These are phyloP conservation scores for Chrysina gloriosa DNA, from an alignment of 2,888 invertebrate genomes.

Conservation along the genomic window DNA sequence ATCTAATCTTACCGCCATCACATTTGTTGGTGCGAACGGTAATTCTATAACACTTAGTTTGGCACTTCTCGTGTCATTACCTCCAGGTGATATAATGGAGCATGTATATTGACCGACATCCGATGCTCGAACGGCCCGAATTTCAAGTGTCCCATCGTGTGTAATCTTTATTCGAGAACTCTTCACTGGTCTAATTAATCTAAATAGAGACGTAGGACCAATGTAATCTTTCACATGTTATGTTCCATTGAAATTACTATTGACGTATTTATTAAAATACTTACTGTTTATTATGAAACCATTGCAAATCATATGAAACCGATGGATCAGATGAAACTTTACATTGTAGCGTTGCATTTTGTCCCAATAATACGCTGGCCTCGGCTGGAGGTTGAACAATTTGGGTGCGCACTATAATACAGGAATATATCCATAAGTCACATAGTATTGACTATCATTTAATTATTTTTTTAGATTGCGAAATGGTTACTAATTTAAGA, in stretches of 20 bases:
- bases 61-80: conserved; percentile 91
- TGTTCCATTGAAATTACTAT: not conserved
- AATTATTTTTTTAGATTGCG: too few species aligned
- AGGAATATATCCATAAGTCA: not conserved
- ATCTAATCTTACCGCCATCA: conserved; percentile 78
- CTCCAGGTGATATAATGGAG: conserved; percentile 88
- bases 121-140: conserved; percentile 87
- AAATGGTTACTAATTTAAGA: conserved; percentile 52
- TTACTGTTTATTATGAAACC: conserved; percentile 89
- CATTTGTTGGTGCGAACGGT: conserved; percentile 92
- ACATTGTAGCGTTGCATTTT: conserved; percentile 93
- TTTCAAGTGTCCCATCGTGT: conserved; percentile 86
- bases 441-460: too few species aligned
- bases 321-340: conserved; percentile 92
- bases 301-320: conserved; percentile 86
- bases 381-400: conserved; percentile 94
- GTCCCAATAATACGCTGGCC: conserved; percentile 90
- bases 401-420: conserved; percentile 83
- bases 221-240: not conserved
- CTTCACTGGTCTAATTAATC: conserved; percentile 71
- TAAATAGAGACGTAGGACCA: conserved; percentile 49
- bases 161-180: conserved; percentile 77
- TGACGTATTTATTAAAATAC: conserved; percentile 57
- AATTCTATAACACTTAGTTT: conserved; percentile 91
- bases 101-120: conserved; percentile 97